Conservation (phyloP, 2,797 vertebrate genomes). For the Coregonus sp. region DNA sequence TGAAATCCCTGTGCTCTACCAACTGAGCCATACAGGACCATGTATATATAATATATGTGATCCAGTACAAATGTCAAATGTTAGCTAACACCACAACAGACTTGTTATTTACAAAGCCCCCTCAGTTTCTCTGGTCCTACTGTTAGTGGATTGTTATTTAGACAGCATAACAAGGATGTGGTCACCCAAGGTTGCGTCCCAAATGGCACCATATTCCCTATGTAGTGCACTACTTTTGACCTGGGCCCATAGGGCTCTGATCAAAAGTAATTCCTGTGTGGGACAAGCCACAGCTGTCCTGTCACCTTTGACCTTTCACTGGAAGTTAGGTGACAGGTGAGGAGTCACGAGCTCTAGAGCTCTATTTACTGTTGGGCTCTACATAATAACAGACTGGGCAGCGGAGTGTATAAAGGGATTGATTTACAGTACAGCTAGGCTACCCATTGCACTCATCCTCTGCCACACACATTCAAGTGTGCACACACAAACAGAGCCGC, state of each 20-base stretch:
- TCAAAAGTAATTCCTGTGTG: constrained; percentile 32
- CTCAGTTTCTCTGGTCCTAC: neutral
- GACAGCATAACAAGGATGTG: neutral
- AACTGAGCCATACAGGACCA: too few relatives aligned
- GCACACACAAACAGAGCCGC: constrained; percentile 25
- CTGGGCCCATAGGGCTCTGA: too few relatives aligned
- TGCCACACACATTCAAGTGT: neutral
- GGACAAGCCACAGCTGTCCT: constrained; percentile 29
- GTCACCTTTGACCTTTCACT: constrained; percentile 17
- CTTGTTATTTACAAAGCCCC: neutral
- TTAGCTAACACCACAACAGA: neutral
- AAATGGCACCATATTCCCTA: too few relatives aligned
- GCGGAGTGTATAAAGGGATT: neutral
- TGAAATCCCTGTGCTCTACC: too few relatives aligned
- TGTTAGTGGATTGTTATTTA: neutral
- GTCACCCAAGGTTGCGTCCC: neutral
- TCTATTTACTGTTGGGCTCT: constrained; percentile 19
- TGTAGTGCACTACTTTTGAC: too few relatives aligned
- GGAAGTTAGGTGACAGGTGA: constrained; percentile 33
- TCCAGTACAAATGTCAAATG: neutral
- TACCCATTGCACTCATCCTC: neutral
- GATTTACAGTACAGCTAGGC: neutral
- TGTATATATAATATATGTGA: too few relatives aligned
- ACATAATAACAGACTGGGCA: neutral
- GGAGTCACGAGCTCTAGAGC: constrained; percentile 32